These are phyloP conservation scores for Corythaixoides concolor DNA, from an alignment of 2,113 vertebrate genomes.

Conservation along the genomic window DNA sequence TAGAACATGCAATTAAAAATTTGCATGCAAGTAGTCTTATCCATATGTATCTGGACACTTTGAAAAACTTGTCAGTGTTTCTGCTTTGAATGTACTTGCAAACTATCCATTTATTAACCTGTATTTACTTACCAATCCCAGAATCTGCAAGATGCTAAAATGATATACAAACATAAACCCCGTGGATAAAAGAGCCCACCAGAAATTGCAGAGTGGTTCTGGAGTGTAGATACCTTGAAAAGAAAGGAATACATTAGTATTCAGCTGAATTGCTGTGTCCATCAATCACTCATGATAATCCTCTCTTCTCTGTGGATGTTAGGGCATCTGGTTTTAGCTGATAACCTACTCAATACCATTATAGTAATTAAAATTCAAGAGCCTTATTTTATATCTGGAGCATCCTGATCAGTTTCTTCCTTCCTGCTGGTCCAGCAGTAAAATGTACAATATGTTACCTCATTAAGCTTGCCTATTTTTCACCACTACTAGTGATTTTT, in stretches of 20 bases:
- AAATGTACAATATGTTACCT: background rate
- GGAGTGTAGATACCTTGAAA: slow-evolving; percentile 91
- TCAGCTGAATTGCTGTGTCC: background rate
- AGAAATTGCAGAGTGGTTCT: slow-evolving; percentile 91
- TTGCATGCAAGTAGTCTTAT: background rate
- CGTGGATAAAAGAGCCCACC: slow-evolving; percentile 92
- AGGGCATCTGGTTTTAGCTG: slow-evolving; percentile 11
- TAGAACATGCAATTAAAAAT: background rate
- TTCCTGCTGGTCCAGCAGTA: background rate
- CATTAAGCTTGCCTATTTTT: background rate
- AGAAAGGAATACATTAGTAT: slow-evolving; percentile 44
- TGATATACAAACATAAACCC: slow-evolving; percentile 98
- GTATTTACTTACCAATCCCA: slow-evolving; percentile 89
- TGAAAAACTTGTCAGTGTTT: background rate
- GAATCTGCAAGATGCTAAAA: slow-evolving; percentile 89
- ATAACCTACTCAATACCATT: slow-evolving; percentile 9
- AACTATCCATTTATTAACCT: slow-evolving; percentile 7
- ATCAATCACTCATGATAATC: slow-evolving; percentile 19
- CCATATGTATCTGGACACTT: background rate
- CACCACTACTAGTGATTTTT: background rate
- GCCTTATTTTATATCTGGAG: slow-evolving; percentile 14
- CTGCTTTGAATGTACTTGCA: background rate
- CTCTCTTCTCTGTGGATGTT: background rate
- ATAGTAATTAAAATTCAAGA: background rate
- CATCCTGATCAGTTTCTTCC: background rate